Conservation (phyloP, 2,113 vertebrate genomes). For the Muntiacus reevesi region DNA sequence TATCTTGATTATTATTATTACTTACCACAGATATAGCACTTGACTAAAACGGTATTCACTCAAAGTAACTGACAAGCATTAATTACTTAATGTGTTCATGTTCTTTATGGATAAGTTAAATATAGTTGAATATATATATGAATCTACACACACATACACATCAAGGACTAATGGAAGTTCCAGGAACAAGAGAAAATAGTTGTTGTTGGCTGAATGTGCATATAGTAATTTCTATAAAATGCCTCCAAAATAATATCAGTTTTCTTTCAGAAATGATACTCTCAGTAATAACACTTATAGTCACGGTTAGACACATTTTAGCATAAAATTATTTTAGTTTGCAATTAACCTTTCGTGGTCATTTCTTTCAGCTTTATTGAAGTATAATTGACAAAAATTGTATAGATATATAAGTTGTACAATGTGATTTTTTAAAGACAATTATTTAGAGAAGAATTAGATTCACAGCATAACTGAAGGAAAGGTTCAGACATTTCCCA, state of each 20-base stretch:
- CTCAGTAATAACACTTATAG: neutral
- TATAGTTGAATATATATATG: slow-evolving; percentile 8
- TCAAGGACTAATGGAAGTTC: neutral
- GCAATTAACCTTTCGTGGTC: neutral
- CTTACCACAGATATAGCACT: slow-evolving; percentile 36
- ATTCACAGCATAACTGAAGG: neutral
- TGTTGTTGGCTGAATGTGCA: neutral
- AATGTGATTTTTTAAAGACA: neutral
- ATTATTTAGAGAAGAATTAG: neutral
- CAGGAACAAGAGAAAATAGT: neutral
- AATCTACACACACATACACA: neutral
- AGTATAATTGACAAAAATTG: neutral
- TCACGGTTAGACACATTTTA: neutral
- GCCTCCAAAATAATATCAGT: neutral
- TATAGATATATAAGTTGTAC: neutral
- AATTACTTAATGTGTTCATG: slow-evolving; percentile 63
- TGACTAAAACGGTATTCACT: slow-evolving; percentile 6
- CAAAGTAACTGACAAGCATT: slow-evolving; percentile 64
- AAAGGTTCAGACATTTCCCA: neutral
- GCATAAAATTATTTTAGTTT: neutral
- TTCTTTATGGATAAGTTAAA: slow-evolving; percentile 53
- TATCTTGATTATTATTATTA: slow-evolving; percentile 63
- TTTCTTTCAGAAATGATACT: neutral
- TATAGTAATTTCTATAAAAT: neutral
- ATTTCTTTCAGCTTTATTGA: neutral